Conservation (phyloP, 1,140 invertebrate species). For the Bursaphelenchus mucronatus region DNA sequence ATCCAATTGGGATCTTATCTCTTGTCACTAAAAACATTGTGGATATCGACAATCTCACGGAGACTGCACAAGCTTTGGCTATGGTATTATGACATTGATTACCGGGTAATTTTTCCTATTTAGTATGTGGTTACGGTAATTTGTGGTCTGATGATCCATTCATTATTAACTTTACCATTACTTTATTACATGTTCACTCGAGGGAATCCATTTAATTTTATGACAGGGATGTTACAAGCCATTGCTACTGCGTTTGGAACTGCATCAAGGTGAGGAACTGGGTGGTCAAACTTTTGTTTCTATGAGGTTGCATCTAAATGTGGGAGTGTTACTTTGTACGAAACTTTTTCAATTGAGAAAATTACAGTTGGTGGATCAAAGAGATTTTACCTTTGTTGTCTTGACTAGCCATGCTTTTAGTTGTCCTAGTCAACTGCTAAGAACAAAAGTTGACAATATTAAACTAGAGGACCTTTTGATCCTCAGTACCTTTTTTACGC, state of each 20-base stretch:
- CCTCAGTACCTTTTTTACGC: no score
- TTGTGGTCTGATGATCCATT: slow-evolving; percentile 76
- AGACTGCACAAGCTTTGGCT: slow-evolving; percentile 77
- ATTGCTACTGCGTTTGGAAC: slow-evolving; percentile 86
- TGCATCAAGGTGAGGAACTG: slow-evolving; percentile 62
- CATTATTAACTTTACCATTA: slow-evolving; percentile 64
- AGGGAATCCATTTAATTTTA: slow-evolving; percentile 69
- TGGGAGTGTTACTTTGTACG: no score
- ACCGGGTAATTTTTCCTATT: slow-evolving; percentile 16
- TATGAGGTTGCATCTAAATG: no score
- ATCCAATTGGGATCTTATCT: slow-evolving; percentile 82
- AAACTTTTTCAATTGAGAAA: no score
- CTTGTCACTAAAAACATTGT: slow-evolving; percentile 81
- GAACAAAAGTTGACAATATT: no score
- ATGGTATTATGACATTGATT: slow-evolving; percentile 67
- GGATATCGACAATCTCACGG: slow-evolving; percentile 76
- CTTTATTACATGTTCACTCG: slow-evolving; percentile 47
- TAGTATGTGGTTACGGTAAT: slow-evolving; percentile 84
- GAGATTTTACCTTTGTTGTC: no score
- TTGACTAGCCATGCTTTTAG: no score
- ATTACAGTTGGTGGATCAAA: no score
- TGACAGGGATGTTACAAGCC: slow-evolving; percentile 83
- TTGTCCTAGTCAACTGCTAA: no score
- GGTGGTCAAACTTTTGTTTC: neutral
- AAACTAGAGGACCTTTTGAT: no score